Conservation (phyloP, 2,888 invertebrate genomes). For the Rhamnusium bicolor region DNA sequence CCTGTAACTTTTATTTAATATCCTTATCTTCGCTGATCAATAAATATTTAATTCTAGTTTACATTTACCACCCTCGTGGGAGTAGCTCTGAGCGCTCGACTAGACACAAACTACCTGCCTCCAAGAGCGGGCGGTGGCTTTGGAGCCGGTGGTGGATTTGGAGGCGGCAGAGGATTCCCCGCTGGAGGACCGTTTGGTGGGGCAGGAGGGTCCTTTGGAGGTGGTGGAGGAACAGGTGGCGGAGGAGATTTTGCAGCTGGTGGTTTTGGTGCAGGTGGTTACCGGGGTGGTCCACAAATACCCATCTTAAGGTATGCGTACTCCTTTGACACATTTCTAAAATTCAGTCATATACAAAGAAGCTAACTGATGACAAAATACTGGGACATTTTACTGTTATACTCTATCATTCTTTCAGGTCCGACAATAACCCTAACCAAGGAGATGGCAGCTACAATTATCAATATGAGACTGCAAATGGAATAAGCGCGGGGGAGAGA, state of each 20-base stretch:
- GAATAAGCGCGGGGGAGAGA: slow-evolving; percentile 55
- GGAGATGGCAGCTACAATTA: slow-evolving; percentile 65
- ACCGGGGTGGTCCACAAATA: slow-evolving; percentile 60
- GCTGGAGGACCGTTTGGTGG: slow-evolving; percentile 45
- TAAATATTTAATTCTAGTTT: slow-evolving; percentile 68
- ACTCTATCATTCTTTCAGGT: slow-evolving; percentile 48
- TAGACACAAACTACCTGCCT: slow-evolving; percentile 76
- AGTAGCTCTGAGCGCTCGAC: slow-evolving; percentile 71
- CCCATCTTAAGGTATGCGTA: slow-evolving; percentile 62
- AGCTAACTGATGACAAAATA: no score
- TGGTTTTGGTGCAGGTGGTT: slow-evolving; percentile 41
- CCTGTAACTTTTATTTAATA: no score
- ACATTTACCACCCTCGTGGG: slow-evolving; percentile 68
- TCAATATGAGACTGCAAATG: slow-evolving; percentile 76
- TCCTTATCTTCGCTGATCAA: no score
- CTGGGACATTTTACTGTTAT: no score
- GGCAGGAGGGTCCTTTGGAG: slow-evolving; percentile 37
- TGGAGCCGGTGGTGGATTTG: slow-evolving; percentile 48
- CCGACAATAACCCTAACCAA: slow-evolving; percentile 62
- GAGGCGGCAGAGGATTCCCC: slow-evolving; percentile 67
- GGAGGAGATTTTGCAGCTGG: slow-evolving; percentile 52
- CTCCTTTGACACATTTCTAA: no score
- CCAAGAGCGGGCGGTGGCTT: slow-evolving; percentile 73
- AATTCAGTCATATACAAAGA: no score
- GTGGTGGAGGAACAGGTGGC: slow-evolving; percentile 49